phyloP scores from a whole-genome alignment of 2,888 invertebrate genomes.

The Xiphydria camelus region DNA sequence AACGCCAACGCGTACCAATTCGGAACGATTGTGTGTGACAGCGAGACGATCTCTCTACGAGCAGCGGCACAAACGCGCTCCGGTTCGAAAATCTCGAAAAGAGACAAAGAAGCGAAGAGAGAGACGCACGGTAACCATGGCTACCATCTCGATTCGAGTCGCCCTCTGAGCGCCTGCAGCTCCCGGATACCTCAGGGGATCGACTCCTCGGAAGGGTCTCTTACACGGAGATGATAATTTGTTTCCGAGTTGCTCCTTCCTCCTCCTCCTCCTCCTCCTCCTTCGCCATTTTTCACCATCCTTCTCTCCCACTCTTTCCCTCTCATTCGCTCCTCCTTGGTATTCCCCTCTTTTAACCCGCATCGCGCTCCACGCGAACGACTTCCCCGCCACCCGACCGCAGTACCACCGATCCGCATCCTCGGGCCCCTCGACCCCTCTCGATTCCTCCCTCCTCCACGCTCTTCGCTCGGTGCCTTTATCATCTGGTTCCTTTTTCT shows the following conservation, averaged over 20 bases:
- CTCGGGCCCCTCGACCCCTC: neutral
- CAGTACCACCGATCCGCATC: neutral
- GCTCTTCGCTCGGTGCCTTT: neutral
- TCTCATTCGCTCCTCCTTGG: too few species aligned
- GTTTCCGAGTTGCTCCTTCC: slow-evolving; percentile 13
- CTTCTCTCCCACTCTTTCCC: too few species aligned
- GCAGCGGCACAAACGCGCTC: too few species aligned
- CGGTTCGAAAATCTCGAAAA: too few species aligned
- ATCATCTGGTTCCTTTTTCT: neutral
- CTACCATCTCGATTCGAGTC: slow-evolving; percentile 4
- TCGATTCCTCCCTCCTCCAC: neutral
- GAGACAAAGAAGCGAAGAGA: slow-evolving; percentile 9
- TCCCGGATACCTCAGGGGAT: slow-evolving; percentile 3
- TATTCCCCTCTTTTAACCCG: too few species aligned
- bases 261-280: neutral
- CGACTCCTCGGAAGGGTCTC: slow-evolving; percentile 9
- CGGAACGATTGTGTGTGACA: too few species aligned
- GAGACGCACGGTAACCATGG: slow-evolving; percentile 8
- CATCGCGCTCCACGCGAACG: too few species aligned
- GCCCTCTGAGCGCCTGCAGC: neutral
- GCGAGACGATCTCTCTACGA: too few species aligned
- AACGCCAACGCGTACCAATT: too few species aligned
- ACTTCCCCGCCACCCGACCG: neutral
- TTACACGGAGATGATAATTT: slow-evolving; percentile 16
- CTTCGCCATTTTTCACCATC: neutral